These are phyloP conservation scores for Armadillidium nasatum DNA, from an alignment of 1,140 invertebrate genomes.

Conservation along the genomic window DNA sequence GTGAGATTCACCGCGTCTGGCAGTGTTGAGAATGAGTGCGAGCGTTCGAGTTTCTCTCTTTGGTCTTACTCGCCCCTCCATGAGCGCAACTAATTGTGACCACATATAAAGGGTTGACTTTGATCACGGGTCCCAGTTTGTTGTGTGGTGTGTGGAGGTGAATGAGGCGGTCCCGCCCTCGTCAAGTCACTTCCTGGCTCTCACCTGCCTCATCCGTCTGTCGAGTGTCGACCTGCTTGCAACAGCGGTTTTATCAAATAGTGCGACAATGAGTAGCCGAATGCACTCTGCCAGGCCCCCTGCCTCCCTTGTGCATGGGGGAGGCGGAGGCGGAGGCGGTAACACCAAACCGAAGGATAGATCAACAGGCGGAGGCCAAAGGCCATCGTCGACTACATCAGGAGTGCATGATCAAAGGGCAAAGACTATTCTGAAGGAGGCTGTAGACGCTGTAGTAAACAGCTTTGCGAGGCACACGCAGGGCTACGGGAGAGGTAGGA, in stretches of 20 bases:
- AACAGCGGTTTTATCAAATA: background rate
- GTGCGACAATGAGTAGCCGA: slow-evolving; percentile 26
- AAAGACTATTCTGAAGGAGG: slow-evolving; percentile 68
- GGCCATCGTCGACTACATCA: slow-evolving; percentile 40
- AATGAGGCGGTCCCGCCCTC: slow-evolving; percentile 3
- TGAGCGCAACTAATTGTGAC: slow-evolving; percentile 3
- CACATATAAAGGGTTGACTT: background rate
- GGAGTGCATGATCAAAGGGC: slow-evolving; percentile 56
- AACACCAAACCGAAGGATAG: slow-evolving; percentile 26
- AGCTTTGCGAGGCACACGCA: slow-evolving; percentile 73
- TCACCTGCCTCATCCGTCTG: background rate
- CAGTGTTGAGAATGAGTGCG: slow-evolving; percentile 1
- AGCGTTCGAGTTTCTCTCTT: background rate
- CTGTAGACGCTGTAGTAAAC: slow-evolving; percentile 70
- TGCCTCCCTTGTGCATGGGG: slow-evolving; percentile 40
- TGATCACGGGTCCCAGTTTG: background rate
- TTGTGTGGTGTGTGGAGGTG: slow-evolving; percentile 5
- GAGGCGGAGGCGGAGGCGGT: slow-evolving; percentile 38
- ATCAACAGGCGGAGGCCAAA: slow-evolving; percentile 28
- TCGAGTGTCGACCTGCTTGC: background rate
- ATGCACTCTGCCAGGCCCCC: slow-evolving; percentile 40
- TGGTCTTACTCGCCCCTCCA: background rate
- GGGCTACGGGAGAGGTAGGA: slow-evolving; percentile 67
- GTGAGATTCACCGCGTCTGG: slow-evolving; percentile 7
- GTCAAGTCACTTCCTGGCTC: slow-evolving; percentile 4